These are phyloP conservation scores for Danio kyathit DNA, from an alignment of 2,797 vertebrate species.

Conservation along the genomic window DNA sequence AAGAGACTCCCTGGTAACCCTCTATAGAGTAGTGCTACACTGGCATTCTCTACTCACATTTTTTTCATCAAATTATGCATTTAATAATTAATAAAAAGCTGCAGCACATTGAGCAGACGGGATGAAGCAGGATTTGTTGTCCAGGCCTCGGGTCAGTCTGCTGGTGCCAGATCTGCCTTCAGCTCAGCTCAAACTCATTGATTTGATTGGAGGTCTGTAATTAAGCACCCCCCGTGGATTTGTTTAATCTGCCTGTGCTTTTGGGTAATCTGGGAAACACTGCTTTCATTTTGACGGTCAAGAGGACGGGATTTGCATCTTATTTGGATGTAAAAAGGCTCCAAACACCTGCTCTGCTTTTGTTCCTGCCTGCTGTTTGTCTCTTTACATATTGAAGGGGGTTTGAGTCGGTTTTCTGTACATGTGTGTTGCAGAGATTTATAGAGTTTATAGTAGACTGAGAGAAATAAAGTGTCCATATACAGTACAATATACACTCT, in stretches of 20 bases:
- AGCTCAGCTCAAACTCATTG: background rate
- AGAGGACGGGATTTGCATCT: constrained; percentile 56
- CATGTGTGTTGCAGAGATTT: background rate
- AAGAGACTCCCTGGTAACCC: too few species aligned
- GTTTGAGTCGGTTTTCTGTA: background rate
- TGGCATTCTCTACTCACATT: too few species aligned
- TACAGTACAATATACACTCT: too few species aligned
- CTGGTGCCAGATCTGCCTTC: background rate
- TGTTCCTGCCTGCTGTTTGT: constrained; percentile 19
- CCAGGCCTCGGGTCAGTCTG: too few species aligned
- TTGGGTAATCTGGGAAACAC: constrained; percentile 53
- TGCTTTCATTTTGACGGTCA: constrained; percentile 25
- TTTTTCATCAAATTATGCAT: background rate
- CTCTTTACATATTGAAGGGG: background rate
- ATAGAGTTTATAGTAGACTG: background rate
- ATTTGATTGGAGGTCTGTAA: constrained; percentile 16
- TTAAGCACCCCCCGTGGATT: constrained; percentile 30
- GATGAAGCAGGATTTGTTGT: background rate
- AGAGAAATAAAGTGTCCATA: too few species aligned
- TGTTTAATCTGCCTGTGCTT: constrained; percentile 58
- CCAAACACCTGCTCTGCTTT: constrained; percentile 48
- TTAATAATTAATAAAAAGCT: background rate
- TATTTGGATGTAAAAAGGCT: constrained; percentile 36
- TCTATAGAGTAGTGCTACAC: too few species aligned
- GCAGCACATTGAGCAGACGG: background rate